phyloP scores from a whole-genome alignment of 2,113 vertebrate species.

The Corythoichthys haematopterus region DNA sequence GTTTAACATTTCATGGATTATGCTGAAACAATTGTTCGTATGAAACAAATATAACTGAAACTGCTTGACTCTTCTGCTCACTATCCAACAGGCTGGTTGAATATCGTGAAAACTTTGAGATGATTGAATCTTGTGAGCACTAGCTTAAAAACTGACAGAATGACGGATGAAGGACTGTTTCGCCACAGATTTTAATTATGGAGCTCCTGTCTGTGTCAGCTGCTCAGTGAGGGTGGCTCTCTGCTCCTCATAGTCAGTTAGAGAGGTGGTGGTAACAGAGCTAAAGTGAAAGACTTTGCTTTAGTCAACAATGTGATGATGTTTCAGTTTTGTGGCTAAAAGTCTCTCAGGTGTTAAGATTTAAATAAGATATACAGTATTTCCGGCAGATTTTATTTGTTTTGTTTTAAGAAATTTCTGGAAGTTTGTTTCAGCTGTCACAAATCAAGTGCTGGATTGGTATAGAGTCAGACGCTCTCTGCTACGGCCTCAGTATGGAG shows the following conservation, averaged over 20 bases:
- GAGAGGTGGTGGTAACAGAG: neutral
- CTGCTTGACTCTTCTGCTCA: neutral
- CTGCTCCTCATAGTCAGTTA: neutral
- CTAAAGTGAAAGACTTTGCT: neutral
- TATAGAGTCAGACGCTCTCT: too few species aligned
- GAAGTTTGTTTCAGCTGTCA: too few species aligned
- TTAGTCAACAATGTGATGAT: neutral
- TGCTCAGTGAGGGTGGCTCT: neutral
- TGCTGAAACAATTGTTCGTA: neutral
- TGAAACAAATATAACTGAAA: neutral
- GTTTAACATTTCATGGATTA: neutral
- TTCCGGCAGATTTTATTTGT: neutral
- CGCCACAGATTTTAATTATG: conserved; percentile 1
- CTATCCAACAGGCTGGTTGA: neutral
- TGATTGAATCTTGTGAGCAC: neutral
- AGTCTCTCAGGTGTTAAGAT: neutral
- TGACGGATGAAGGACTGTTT: conserved; percentile 1
- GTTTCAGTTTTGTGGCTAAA: neutral
- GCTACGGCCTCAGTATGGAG: too few species aligned
- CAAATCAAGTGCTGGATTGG: too few species aligned
- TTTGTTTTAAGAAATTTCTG: neutral
- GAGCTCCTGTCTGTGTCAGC: neutral
- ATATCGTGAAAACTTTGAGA: neutral
- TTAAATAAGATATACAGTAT: neutral
- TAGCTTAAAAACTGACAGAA: neutral